Conservation (phyloP, 2,113 vertebrate species). For the Dasyprocta punctata region DNA sequence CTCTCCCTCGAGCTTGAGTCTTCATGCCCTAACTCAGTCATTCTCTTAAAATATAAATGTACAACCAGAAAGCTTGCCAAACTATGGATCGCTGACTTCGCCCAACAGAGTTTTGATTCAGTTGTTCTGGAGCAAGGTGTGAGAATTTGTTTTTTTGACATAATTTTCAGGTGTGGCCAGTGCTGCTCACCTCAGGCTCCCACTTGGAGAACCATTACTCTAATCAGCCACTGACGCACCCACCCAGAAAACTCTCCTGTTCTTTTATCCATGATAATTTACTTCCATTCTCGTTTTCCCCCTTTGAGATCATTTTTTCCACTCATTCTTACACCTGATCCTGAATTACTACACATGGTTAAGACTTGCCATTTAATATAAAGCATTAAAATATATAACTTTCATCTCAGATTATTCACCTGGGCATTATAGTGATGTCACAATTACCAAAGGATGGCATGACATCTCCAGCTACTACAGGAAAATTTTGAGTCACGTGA, state of each 20-base stretch:
- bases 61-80: neutral
- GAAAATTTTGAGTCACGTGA: neutral
- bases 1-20: neutral
- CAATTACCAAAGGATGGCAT: neutral
- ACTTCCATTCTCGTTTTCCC: slow-evolving; percentile 5
- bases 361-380: neutral
- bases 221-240: neutral
- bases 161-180: neutral
- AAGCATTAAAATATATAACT: neutral
- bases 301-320: neutral
- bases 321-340: neutral
- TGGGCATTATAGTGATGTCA: neutral
- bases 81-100: neutral
- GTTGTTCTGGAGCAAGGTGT: neutral
- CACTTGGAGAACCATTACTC: neutral
- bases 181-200: neutral
- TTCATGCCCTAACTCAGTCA: neutral
- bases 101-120: neutral
- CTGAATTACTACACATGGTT: neutral
- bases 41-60: neutral
- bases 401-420: neutral
- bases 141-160: slow-evolving; percentile 1
- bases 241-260: neutral
- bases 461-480: neutral
- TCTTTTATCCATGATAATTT: neutral